Evolutionary conservation across 1,140 invertebrate species (phyloP), one percentile per base, ranked within the genome.

Genomic region (Myzus persicae): DNA sequence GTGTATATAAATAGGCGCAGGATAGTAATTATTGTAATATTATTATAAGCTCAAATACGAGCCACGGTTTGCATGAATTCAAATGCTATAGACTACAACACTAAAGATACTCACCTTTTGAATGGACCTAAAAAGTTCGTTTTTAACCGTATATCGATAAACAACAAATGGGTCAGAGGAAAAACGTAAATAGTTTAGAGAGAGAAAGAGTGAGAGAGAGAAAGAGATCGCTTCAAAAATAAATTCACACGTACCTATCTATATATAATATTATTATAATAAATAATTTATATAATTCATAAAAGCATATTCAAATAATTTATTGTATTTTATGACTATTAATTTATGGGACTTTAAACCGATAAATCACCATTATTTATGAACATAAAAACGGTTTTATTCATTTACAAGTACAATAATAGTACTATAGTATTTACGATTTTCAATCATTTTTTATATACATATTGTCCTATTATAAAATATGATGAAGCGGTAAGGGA

Each of bases 271-370:
- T n/a, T 22, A 82, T 82, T 9, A 67, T n/a, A n/a, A 36, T 40
- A 84, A 26, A 87, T 87, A 89, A 51, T 89, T 38, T 51, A 89
- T 89, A n/a, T 48, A 46, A 48, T 48, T 88, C 7, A 51, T 89
- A 51, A 89, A 89, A 51, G 22, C n/a, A 38, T n/a, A 51, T 51
- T 89, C 46, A 38, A 51, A 89, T 89, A 89, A 51, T 89, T 89
- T 89, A 89, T 89, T 22, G 44, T 22, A 26, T 88, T 88, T 46
- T 48, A 48, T 24, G 31, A 48, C 11, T 51, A 36, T 89, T 89
- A 89, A 89, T 89, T 89, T 89, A 89, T 89, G 87, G 14, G 46
- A 46, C 44, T 11, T 51, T 89, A 51, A 38, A 31, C 31, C 3
- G 44, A 88, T 36, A 48, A 48, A 88, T 88, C 85, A n/a, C 24